Percentiles rank a stretch among this genome's conserved stretches.
Evolutionary conservation across 2,113 vertebrate genomes (phyloP).

Genomic region (Nycticebus coucang): DNA sequence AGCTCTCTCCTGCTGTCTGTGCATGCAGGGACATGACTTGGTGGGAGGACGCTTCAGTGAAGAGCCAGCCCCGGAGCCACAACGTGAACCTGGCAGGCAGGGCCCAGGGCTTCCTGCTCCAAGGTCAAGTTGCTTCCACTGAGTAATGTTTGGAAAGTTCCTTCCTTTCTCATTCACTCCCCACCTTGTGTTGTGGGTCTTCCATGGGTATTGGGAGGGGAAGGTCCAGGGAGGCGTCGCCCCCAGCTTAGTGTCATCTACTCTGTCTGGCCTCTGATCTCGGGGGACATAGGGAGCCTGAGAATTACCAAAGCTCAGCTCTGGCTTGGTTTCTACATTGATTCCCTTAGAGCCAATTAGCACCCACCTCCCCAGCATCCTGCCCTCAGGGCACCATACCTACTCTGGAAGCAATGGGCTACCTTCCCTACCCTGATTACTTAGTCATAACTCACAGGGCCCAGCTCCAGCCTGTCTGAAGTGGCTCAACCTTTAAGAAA

Average conservation of each 20-base stretch:
- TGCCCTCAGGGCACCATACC: not conserved
- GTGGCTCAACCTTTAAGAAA: not conserved
- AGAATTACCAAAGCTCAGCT: not conserved
- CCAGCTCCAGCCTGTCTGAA: fast-evolving
- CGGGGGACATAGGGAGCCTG: not conserved
- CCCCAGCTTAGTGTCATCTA: fast-evolving
- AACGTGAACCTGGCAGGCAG: not conserved
- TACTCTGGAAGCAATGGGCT: fast-evolving
- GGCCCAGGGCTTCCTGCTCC: not conserved
- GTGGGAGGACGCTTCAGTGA: not conserved
- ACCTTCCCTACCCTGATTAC: fast-evolving
- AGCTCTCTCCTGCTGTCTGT: not conserved
- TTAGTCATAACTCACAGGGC: not conserved
- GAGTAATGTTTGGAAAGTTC: not conserved
- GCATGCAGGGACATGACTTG: not conserved
- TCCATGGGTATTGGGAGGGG: not conserved
- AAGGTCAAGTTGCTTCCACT: fast-evolving
- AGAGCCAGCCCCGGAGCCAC: not conserved
- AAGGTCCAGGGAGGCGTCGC: fast-evolving
- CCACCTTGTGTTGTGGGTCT: no score
- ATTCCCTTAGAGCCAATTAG: not conserved
- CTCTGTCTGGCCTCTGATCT: not conserved
- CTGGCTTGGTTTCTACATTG: not conserved
- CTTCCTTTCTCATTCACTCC: not conserved
- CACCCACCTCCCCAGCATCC: no score